Base-by-base conservation (phyloP, 2,797 vertebrate species). In the Neopelma chrysocephalum region DNA sequence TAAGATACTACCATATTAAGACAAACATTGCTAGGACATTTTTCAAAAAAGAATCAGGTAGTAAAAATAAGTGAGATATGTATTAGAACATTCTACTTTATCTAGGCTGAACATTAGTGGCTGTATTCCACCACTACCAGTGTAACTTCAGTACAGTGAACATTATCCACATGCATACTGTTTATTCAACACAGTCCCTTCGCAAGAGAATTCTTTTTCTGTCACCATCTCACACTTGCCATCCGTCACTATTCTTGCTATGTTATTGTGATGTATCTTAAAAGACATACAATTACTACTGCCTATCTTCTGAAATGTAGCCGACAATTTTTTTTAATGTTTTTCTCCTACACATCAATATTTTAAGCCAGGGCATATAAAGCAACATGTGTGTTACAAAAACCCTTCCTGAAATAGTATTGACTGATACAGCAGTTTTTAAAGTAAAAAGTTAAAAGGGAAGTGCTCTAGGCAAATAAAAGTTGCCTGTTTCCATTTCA, bases 1-100 rank as follows among this genome's bases (percentile, higher is more conserved):
- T 97, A 98, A 98, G 97, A 97, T 23, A 96, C 79, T 93, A 93
- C 73, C 61, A 61, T 58, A 72, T 51, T 66, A 82, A 57, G 6
- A 45, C 27, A 89, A 72, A 70, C 12, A 65, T 27, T 48, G 40
- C 47, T 76, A 92, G 71, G 82, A 36, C 40, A 87, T 57, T 90
- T 81, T 70, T 68, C 22, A 76, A 76, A 45, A 82, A 77, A 47
- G 7, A 19, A 84, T 45, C 5, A 64, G 6, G 11, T 16, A 47
- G 45, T 50, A 82, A 89, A 92, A 75, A 73, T 21, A 73, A 27
- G 5, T 4, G 1, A 82, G 56, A 83, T 53, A 56, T 1, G 2
- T 18, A 58, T 36, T 3, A 70, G 29, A 91, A 45, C 16, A 12
- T 40, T 42, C 12, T 71, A 45, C 65, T 92, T 94, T 62, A 94